Percentiles rank a stretch among this genome's conserved stretches.
These are phyloP conservation scores for Eulemur rufifrons DNA, from an alignment of 2,113 vertebrate genomes.

Conservation along the genomic window DNA sequence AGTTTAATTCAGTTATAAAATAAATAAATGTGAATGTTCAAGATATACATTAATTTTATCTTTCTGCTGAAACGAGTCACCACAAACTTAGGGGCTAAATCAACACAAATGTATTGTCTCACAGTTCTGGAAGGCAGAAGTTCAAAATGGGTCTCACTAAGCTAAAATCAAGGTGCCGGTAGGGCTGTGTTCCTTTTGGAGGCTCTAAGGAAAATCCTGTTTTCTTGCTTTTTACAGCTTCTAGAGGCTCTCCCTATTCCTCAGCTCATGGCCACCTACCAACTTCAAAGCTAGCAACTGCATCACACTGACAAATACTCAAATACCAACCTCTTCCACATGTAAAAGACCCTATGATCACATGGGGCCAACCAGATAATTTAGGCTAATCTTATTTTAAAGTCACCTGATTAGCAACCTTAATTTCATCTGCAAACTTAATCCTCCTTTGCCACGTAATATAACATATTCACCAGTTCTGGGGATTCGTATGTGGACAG, in stretches of 20 bases:
- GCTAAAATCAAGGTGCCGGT: neutral
- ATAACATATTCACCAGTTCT: neutral
- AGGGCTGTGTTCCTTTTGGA: neutral
- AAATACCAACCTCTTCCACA: neutral
- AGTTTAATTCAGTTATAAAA: neutral
- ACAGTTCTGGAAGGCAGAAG: neutral
- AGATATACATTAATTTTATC: neutral
- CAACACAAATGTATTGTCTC: neutral
- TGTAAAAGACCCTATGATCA: neutral
- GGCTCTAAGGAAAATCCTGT: too few species aligned
- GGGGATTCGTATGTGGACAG: neutral
- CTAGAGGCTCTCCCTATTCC: neutral
- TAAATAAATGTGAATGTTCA: neutral
- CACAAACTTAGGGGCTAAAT: neutral
- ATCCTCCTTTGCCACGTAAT: neutral
- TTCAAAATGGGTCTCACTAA: neutral
- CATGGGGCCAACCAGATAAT: neutral
- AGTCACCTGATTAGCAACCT: neutral
- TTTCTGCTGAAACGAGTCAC: neutral
- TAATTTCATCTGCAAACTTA: neutral
- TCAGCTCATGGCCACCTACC: neutral
- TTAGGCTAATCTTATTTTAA: neutral
- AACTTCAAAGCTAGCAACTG: neutral
- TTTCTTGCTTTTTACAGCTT: neutral
- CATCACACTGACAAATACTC: neutral